These are phyloP conservation scores for Drosophila sproati DNA, from an alignment of 1,140 invertebrate genomes.

Conservation along the genomic window DNA sequence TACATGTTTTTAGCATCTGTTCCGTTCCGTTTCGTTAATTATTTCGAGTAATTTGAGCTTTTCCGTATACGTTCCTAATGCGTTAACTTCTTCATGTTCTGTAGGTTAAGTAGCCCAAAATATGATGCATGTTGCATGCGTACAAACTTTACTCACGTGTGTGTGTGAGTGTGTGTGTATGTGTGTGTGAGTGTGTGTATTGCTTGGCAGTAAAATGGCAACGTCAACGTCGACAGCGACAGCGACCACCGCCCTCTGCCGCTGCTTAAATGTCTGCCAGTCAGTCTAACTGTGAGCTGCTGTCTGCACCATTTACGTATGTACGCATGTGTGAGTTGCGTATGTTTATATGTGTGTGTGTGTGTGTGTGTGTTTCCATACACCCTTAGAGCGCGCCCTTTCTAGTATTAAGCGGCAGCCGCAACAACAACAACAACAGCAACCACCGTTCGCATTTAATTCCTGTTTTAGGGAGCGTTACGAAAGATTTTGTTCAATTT, in stretches of 20 bases:
- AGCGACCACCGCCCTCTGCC: slow-evolving; percentile 81
- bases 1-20: slow-evolving; percentile 26
- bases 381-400: slow-evolving; percentile 27
- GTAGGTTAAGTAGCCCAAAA: slow-evolving; percentile 78
- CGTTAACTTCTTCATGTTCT: slow-evolving; percentile 35
- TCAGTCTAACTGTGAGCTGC: slow-evolving; percentile 70
- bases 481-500: slow-evolving; percentile 16
- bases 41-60: slow-evolving; percentile 38
- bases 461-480: slow-evolving; percentile 12
- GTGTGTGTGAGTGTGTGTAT: slow-evolving; percentile 26
- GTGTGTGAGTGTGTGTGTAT: slow-evolving; percentile 11
- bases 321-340: slow-evolving; percentile 16
- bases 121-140: slow-evolving; percentile 63
- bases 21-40: slow-evolving; percentile 44
- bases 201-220: slow-evolving; percentile 35
- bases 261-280: slow-evolving; percentile 71
- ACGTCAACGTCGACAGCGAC: slow-evolving; percentile 30
- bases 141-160: slow-evolving; percentile 12
- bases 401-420: slow-evolving; percentile 9
- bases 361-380: slow-evolving; percentile 26
- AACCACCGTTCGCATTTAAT: slow-evolving; percentile 23
- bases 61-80: neutral
- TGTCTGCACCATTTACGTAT: slow-evolving; percentile 49
- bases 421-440: slow-evolving; percentile 37
- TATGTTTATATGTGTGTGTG: slow-evolving; percentile 20